These are phyloP conservation scores for Gadus chalcogrammus DNA, from an alignment of 2,113 vertebrate genomes.

Conservation along the genomic window DNA sequence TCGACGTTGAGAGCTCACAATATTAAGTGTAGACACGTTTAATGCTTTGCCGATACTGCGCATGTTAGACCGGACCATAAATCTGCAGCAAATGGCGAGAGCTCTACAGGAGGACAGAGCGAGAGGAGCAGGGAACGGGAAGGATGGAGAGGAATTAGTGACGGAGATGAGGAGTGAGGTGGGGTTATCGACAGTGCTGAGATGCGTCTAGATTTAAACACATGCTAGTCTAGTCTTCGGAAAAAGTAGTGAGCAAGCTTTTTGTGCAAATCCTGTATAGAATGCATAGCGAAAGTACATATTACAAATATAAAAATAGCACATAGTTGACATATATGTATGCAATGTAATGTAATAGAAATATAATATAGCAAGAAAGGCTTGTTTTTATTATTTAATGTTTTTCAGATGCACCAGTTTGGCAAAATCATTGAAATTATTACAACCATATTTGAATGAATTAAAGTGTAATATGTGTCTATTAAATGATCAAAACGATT, in stretches of 20 bases:
- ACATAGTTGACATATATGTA: too few relatives aligned
- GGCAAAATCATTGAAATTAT: too few relatives aligned
- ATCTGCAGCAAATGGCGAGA: slow-evolving; percentile 63
- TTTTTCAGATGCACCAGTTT: too few relatives aligned
- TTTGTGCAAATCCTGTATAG: background rate
- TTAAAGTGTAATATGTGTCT: too few relatives aligned
- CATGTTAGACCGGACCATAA: slow-evolving; percentile 69
- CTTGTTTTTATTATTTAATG: too few relatives aligned
- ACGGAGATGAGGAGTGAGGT: slow-evolving; percentile 39
- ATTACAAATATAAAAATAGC: background rate
- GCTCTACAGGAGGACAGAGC: slow-evolving; percentile 41
- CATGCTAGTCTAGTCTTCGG: slow-evolving; percentile 21
- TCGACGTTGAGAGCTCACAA: slow-evolving; percentile 71
- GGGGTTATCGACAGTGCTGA: slow-evolving; percentile 31
- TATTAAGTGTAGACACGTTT: slow-evolving; percentile 79
- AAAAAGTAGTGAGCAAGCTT: background rate
- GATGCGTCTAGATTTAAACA: slow-evolving; percentile 31
- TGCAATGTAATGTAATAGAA: too few relatives aligned
- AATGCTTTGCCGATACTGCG: slow-evolving; percentile 78
- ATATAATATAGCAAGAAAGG: too few relatives aligned
- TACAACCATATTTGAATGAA: too few relatives aligned
- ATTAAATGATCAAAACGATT: too few relatives aligned
- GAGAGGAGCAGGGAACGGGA: slow-evolving; percentile 14
- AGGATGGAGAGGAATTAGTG: slow-evolving; percentile 55
- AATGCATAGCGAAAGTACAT: background rate